Evolutionary conservation across 2,113 vertebrate species (phyloP).

Genomic region (Nyctibius bracteatus): DNA sequence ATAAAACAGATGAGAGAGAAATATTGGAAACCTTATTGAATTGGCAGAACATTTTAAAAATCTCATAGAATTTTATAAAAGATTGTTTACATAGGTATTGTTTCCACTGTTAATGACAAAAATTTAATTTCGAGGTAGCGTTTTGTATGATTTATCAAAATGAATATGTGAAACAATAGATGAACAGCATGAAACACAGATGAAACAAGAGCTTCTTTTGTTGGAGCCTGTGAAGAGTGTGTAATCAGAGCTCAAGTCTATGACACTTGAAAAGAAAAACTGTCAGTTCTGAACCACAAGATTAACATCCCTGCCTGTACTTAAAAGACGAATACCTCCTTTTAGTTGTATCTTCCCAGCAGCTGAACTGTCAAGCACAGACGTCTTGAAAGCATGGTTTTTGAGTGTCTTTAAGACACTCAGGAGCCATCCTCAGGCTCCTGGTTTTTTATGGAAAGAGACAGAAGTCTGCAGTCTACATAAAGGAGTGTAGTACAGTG

Average conservation of each 20-base stretch:
- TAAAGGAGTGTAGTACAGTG: not conserved
- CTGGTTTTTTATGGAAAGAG: not conserved
- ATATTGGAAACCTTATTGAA: not conserved
- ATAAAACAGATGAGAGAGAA: not conserved
- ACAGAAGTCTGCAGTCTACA: not conserved
- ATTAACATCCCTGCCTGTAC: slow-evolving; percentile 46
- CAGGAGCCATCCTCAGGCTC: not conserved
- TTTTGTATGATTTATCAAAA: slow-evolving; percentile 25
- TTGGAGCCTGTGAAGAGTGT: slow-evolving; percentile 15
- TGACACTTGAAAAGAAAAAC: slow-evolving; percentile 60
- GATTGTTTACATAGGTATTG: not conserved
- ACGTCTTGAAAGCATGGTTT: slow-evolving; percentile 27
- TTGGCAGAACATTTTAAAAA: not conserved
- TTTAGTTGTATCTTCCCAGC: slow-evolving; percentile 10
- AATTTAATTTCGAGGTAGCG: slow-evolving; percentile 1
- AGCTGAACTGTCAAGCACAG: slow-evolving; percentile 35
- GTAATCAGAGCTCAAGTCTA: slow-evolving; percentile 54
- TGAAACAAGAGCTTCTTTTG: slow-evolving; percentile 38
- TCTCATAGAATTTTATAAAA: not conserved
- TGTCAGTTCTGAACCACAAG: slow-evolving; percentile 43
- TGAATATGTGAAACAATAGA: slow-evolving; percentile 16
- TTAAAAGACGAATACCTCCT: slow-evolving; percentile 42
- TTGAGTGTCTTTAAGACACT: not conserved
- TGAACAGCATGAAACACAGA: not conserved
- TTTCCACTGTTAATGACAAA: slow-evolving; percentile 9